Percentiles rank a stretch among this genome's conserved stretches.
Evolutionary conservation across 1,140 invertebrate genomes (phyloP).

Genomic region (Pogonomyrmex barbatus): DNA sequence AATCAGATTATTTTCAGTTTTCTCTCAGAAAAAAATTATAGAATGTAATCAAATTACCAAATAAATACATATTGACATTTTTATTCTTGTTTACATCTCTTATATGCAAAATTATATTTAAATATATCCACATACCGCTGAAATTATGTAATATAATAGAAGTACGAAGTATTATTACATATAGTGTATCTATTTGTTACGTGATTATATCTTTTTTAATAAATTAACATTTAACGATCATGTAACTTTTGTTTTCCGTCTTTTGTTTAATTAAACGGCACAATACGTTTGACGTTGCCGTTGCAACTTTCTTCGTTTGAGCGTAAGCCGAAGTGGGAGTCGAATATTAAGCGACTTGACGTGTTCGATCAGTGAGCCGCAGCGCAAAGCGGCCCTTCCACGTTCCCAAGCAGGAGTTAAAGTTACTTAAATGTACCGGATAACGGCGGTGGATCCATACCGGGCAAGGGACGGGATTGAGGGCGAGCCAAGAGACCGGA

Average conservation of each 20-base stretch:
- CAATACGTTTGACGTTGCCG: background rate
- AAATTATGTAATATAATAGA: background rate
- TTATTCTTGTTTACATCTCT: too few species aligned
- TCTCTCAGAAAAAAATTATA: background rate
- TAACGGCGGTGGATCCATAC: constrained; percentile 60
- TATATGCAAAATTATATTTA: too few species aligned
- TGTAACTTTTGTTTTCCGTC: background rate
- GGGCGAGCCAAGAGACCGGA: constrained; percentile 55
- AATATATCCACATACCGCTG: too few species aligned
- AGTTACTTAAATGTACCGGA: constrained; percentile 79
- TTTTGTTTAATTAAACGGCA: constrained; percentile 24
- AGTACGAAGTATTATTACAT: background rate
- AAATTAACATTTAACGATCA: background rate
- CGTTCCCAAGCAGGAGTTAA: constrained; percentile 72
- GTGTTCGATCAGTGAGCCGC: constrained; percentile 48
- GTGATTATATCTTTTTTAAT: background rate
- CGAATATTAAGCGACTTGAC: constrained; percentile 56
- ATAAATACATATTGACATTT: too few species aligned
- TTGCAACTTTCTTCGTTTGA: constrained; percentile 33
- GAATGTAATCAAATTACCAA: too few species aligned
- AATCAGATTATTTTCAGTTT: background rate
- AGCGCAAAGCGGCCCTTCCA: constrained; percentile 54
- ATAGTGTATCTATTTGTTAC: background rate
- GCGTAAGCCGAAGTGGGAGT: constrained; percentile 39
- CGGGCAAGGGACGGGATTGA: constrained; percentile 64